phyloP scores from a whole-genome alignment of 1,140 invertebrate species.

The Drosophila albomicans region DNA sequence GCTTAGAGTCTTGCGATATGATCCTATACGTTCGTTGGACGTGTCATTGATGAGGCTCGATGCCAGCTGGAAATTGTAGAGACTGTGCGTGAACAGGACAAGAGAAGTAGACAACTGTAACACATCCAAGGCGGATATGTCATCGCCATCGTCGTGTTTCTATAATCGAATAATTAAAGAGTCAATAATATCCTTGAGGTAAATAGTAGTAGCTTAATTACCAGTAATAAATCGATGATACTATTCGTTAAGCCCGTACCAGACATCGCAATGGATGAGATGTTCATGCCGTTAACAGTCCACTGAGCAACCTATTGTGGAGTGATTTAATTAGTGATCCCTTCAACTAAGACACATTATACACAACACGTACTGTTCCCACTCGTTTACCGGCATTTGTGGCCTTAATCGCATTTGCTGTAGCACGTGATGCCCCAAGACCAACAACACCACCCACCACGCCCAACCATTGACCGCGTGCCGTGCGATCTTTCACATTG shows the following conservation, averaged over 20 bases:
- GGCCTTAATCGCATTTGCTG: conserved; percentile 45
- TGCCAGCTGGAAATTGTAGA: conserved; percentile 71
- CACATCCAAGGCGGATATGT: conserved; percentile 57
- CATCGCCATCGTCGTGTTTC: conserved; percentile 68
- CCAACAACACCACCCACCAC: conserved; percentile 57
- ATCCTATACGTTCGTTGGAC: conserved; percentile 36
- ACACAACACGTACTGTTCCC: conserved; percentile 50
- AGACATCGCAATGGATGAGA: conserved; percentile 62
- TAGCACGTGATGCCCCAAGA: conserved; percentile 70
- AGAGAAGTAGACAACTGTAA: conserved; percentile 71
- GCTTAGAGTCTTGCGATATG: conserved; percentile 59
- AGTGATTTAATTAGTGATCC: background rate
- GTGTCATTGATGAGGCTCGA: conserved; percentile 69
- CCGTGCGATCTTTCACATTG: conserved; percentile 55
- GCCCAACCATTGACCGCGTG: conserved; percentile 70
- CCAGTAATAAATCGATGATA: conserved; percentile 59
- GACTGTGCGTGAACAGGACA: conserved; percentile 66
- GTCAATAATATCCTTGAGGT: background rate
- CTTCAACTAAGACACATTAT: background rate
- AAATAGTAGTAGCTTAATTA: conserved; percentile 14
- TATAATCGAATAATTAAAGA: conserved; percentile 4
- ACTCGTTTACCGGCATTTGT: conserved; percentile 65
- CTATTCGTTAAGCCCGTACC: conserved; percentile 64
- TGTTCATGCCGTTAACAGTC: conserved; percentile 72
- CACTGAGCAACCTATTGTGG: conserved; percentile 56